Conservation (phyloP, 2,113 vertebrate genomes). For the Cephalophus harveyi region DNA sequence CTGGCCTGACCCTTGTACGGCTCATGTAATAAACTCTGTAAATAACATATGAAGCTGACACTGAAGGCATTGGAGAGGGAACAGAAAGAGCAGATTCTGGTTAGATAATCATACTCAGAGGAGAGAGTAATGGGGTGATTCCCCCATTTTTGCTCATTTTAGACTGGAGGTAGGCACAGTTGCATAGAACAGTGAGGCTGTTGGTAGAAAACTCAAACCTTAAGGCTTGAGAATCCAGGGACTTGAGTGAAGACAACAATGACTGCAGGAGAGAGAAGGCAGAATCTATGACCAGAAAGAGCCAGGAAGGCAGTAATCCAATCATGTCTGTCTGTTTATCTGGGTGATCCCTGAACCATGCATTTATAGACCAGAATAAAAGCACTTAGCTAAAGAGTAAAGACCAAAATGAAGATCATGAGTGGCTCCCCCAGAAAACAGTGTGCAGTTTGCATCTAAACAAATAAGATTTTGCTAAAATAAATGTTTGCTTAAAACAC, state of each 20-base stretch:
- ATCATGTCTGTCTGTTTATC: background rate
- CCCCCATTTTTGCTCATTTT: background rate
- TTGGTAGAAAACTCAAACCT: background rate
- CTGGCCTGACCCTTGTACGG: background rate
- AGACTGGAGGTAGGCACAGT: background rate
- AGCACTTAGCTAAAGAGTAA: background rate
- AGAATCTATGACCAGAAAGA: background rate
- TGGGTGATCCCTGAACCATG: background rate
- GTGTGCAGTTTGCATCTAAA: background rate
- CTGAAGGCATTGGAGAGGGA: background rate
- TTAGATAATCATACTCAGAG: background rate
- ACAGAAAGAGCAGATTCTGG: background rate
- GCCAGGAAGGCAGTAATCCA: background rate
- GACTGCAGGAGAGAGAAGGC: background rate
- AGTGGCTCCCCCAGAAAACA: background rate
- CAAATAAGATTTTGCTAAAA: background rate
- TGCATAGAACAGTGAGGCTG: background rate
- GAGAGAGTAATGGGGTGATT: background rate
- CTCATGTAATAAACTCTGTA: background rate
- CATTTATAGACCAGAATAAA: background rate
- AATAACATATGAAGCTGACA: background rate
- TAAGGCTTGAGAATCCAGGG: background rate
- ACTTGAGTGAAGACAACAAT: background rate
- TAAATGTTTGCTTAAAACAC: background rate
- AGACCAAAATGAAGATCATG: background rate